Base-by-base conservation (phyloP, 2,113 vertebrate species). In the Salminus brasiliensis region DNA sequence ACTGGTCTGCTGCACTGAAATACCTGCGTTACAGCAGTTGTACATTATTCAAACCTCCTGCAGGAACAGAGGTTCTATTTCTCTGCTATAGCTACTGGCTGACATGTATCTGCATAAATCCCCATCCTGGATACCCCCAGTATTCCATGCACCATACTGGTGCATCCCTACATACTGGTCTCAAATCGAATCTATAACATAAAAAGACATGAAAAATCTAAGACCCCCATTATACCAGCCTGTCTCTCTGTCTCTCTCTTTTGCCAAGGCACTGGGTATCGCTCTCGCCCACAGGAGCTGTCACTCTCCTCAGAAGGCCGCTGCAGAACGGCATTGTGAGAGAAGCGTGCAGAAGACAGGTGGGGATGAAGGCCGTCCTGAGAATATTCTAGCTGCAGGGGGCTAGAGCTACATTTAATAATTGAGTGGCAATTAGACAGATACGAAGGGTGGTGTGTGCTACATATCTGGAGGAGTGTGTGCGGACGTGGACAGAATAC, bases 251-350 rank as follows among this genome's bases (percentile, higher is more conserved):
- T n/a, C 23, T 34, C 62, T 32, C 59, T 39, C 4, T 39, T 21
- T 9, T 36, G 49, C 13, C 21, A 52, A 52, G 49, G 49, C 49
- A 41, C 57, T 74, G 57, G 32, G 1, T 5, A 3, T 25, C 57
- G 67, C 63, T n/a, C 53, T 68, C 65, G 43, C 34, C 27, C 67
- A 15, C 65, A 57, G 34, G 47, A 57, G 49, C 49, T n/a, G 63
- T 69, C 65, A 69, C 21, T 77, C 65, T 69, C 18, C 6, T 55
- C 66, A 13, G 39, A 67, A 27, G 12, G 23, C 27, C 10, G 45
- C 29, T 29, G 49, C 34, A 30, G 65, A 77, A 57, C 66, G 43
- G 65, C 65, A 57, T 77, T 41, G 32, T 13, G 59, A 65, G 63
- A 69, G 63, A 57, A 21, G 52, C 11, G 52, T 55, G 52, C n/a